These are phyloP conservation scores for Harpagifer antarcticus DNA, from an alignment of 2,797 vertebrate genomes.

Conservation along the genomic window DNA sequence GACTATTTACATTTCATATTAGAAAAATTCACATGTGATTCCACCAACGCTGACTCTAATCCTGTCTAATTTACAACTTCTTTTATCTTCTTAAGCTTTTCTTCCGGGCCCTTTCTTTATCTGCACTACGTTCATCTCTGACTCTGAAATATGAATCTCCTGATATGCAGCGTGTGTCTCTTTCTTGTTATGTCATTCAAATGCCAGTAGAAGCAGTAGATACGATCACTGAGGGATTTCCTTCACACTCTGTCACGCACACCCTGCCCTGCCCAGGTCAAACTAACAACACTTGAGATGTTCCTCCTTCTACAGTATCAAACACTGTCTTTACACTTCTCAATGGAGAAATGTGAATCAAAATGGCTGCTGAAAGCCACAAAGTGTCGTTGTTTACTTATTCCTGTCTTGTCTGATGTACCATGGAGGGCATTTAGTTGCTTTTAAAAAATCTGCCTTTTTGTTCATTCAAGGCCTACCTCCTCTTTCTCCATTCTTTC, in stretches of 20 bases:
- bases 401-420: background rate
- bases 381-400: background rate
- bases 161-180: background rate
- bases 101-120: background rate
- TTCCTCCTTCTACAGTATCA: background rate
- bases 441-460: conserved; percentile 31
- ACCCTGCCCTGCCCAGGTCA: conserved; percentile 40
- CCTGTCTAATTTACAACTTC: background rate
- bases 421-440: conserved; percentile 3
- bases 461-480: conserved; percentile 31
- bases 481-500: conserved; percentile 19
- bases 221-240: background rate
- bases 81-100: background rate
- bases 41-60: background rate
- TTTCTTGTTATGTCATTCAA: conserved; percentile 16
- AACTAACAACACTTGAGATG: conserved; percentile 31
- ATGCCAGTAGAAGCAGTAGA: background rate
- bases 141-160: background rate
- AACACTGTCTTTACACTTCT: background rate
- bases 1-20: conserved; percentile 25
- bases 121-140: background rate
- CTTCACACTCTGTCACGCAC: background rate
- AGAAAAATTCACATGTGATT: background rate
- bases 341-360: background rate
- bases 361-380: background rate